Conservation (phyloP, 2,888 invertebrate genomes). For the Rosalia funebris region DNA sequence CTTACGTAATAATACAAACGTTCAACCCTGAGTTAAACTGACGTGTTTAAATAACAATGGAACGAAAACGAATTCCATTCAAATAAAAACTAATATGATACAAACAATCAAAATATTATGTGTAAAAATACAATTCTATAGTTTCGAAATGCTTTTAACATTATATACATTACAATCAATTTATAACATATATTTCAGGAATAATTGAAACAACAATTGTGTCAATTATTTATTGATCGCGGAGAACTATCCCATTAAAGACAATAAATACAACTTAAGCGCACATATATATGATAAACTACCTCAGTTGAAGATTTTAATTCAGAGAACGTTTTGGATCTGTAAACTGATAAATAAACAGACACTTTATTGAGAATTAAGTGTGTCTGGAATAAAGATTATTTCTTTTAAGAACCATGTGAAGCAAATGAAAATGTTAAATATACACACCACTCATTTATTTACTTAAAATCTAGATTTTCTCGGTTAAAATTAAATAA, state of each 20-base stretch:
- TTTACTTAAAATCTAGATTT: not conserved
- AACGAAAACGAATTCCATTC: too few relatives aligned
- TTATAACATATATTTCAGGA: too few relatives aligned
- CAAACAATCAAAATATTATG: too few relatives aligned
- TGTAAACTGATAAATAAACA: slow-evolving; percentile 7
- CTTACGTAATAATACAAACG: too few relatives aligned
- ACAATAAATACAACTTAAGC: not conserved
- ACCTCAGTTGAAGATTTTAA: slow-evolving; percentile 1
- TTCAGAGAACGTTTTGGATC: slow-evolving; percentile 2
- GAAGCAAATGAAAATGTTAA: slow-evolving; percentile 1
- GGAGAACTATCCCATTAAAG: not conserved
- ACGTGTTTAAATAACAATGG: too few relatives aligned
- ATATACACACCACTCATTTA: not conserved
- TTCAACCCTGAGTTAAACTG: too few relatives aligned
- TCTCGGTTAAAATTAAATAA: not conserved
- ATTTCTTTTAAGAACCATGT: not conserved
- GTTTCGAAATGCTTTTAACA: too few relatives aligned
- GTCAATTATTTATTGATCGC: not conserved
- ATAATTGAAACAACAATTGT: too few relatives aligned
- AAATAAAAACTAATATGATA: too few relatives aligned
- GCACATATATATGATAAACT: not conserved
- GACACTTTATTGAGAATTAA: slow-evolving; percentile 14
- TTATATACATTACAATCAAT: too few relatives aligned
- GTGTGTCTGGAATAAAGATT: slow-evolving; percentile 8
- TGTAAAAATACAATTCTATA: too few relatives aligned